Evolutionary conservation across 2,888 invertebrate genomes (phyloP).

Genomic region (Lypha dubia): DNA sequence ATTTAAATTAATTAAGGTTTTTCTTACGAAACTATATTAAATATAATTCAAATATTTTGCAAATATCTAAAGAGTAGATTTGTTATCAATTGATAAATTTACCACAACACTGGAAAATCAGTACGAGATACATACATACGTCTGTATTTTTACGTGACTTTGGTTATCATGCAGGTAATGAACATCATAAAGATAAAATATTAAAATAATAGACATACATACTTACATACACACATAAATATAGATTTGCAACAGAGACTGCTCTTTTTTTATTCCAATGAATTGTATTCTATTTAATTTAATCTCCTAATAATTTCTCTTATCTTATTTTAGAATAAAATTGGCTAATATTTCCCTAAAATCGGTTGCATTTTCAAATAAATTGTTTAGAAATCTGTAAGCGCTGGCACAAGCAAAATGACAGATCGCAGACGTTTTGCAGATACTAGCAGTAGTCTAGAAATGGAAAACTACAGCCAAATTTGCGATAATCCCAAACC

Average conservation of each 20-base stretch:
- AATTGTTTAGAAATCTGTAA: not conserved
- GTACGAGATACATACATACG: not conserved
- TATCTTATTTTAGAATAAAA: constrained; percentile 32
- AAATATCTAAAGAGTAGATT: not conserved
- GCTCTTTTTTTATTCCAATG: not conserved
- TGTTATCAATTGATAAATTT: not conserved
- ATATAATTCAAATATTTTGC: not conserved
- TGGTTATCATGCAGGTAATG: constrained; percentile 6
- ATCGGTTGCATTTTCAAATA: not conserved
- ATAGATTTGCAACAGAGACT: constrained; percentile 12
- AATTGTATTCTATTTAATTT: no score
- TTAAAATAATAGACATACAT: no score
- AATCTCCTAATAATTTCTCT: no score
- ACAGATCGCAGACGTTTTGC: constrained; percentile 36
- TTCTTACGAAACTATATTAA: not conserved
- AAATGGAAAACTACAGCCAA: constrained; percentile 78
- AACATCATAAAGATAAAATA: constrained; percentile 37
- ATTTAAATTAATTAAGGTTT: no score
- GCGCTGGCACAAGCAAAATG: constrained; percentile 2
- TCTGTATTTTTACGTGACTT: not conserved
- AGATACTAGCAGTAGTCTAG: constrained; percentile 75
- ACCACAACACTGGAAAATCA: not conserved
- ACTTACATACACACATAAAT: no score
- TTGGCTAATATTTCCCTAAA: not conserved
- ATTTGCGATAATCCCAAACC: constrained; percentile 44